Base-by-base conservation (phyloP, 2,797 vertebrate genomes). In the Enteromius mattozi region DNA sequence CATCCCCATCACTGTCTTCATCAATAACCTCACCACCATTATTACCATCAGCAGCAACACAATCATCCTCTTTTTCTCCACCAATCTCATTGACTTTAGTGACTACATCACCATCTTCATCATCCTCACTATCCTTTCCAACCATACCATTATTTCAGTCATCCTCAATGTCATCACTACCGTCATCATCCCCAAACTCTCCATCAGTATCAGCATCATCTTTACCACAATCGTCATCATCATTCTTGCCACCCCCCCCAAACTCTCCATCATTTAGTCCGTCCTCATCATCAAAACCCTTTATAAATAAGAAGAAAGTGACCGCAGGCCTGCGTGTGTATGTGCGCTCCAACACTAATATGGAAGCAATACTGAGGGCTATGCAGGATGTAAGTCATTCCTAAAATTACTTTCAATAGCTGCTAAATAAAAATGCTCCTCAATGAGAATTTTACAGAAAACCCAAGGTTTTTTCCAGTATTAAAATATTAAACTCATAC, bases 301-400 rank as follows among this genome's bases (percentile, higher is more conserved):
- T 78, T 9, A 1, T 24, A 12, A 16, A 56, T 70, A 69, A 84
- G 19, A 71, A 27, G 3, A 79, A 21, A 45, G 27, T 51, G 71
- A 74, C 45, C 2, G 27, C 82, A 47, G 45, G 45, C 14, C n/a
- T 86, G 27, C 86, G 47, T 13, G 40, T 86, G 17, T 79, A 8
- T 2, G 17, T 87, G 65, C 21, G 59, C 51, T 69, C 49, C 17
- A 2, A 61, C n/a, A 3, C 61, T 24, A 82, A 74, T 42, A 12
- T 59, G 56, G n/a, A 84, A n/a, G 74, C 30, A 5, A 87, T 66
- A 49, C 37, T 21, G 33, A 12, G 71, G 27, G 75, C 19, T 35
- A n/a, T 86, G 9, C 74, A 17, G 2, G 24, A 5, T 49, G 63
- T 84, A 81, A 84, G 75, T 86, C 14, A 51, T 19, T 74, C 9